Conservation (phyloP, 2,797 vertebrate species). For the Xiphophorus birchmanni region DNA sequence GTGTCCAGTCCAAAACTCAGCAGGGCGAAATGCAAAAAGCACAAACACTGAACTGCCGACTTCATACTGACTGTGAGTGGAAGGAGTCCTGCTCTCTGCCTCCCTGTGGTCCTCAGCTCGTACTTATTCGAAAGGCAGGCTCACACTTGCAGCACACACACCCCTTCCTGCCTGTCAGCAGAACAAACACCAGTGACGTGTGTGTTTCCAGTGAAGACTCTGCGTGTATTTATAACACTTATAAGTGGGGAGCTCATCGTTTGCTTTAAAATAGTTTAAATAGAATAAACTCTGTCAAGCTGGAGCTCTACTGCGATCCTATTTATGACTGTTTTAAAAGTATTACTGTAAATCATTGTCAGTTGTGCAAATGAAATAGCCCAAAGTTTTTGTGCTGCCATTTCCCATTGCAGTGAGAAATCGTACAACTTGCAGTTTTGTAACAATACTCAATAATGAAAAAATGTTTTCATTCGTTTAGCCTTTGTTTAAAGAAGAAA, state of each 20-base stretch:
- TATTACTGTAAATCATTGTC: background rate
- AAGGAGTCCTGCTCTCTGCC: background rate
- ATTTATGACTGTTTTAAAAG: background rate
- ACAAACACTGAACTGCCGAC: constrained; percentile 23
- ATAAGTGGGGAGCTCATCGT: background rate
- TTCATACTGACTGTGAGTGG: constrained; percentile 44
- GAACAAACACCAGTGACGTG: constrained; percentile 10
- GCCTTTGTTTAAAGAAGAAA: background rate
- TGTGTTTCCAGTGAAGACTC: background rate
- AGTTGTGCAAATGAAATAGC: background rate
- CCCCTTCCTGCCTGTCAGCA: constrained; percentile 36
- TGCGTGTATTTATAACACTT: background rate
- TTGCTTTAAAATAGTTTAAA: background rate
- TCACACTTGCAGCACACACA: constrained; percentile 27
- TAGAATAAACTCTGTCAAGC: background rate
- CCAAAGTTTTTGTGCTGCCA: background rate
- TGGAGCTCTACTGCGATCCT: background rate
- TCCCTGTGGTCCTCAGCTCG: constrained; percentile 10
- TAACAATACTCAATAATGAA: background rate
- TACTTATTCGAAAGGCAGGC: constrained; percentile 44
- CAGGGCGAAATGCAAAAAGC: constrained; percentile 26
- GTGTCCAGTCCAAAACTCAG: background rate
- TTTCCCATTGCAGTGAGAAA: background rate
- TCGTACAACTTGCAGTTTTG: background rate
- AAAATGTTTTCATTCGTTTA: background rate